Base-by-base conservation (phyloP, 23 tunicate species). In the Botrylloides violaceus region DNA sequence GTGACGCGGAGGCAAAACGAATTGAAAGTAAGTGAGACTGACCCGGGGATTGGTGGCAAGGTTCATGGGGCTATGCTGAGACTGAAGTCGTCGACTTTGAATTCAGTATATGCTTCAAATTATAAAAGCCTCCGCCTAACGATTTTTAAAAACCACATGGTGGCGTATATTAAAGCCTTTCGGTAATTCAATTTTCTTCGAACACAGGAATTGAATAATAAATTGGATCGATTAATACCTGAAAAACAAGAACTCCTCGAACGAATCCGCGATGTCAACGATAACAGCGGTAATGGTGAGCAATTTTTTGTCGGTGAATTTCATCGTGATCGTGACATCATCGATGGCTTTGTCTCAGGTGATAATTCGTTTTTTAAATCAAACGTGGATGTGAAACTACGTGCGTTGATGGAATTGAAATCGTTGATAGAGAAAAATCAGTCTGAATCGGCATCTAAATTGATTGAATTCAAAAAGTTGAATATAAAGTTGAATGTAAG, bases 1-100 rank as follows among this genome's bases (percentile, higher is more conserved):
- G 96, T 88, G 5, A 81, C 77, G 27, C 77, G 72, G 56, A 79
- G 84, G 60, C 96, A 88, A 34, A 80, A 88, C 37, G 88, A 88
- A 72, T 55, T 88, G 4, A 58, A 81, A 76, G 93, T 85, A 23
- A 58, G 29, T 3, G 68, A 12, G 68, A 47, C 18, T 47, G 55
- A n/a, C n/a, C n/a, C n/a, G n/a, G n/a, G n/a, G n/a, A n/a, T n/a
- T n/a, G n/a, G n/a, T n/a, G n/a, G n/a, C n/a, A n/a, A n/a, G n/a
- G n/a, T n/a, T n/a, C n/a, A n/a, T n/a, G n/a, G n/a, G n/a, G n/a
- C n/a, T n/a, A n/a, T n/a, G n/a, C n/a, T n/a, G n/a, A n/a, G n/a
- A n/a, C n/a, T n/a, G n/a, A n/a, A n/a, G n/a, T n/a, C n/a, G n/a
- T n/a, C n/a, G n/a, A n/a, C n/a, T n/a, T n/a, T n/a, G n/a, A n/a